Conservation (phyloP, 2,888 invertebrate genomes). For the Periphyllus acericola region DNA sequence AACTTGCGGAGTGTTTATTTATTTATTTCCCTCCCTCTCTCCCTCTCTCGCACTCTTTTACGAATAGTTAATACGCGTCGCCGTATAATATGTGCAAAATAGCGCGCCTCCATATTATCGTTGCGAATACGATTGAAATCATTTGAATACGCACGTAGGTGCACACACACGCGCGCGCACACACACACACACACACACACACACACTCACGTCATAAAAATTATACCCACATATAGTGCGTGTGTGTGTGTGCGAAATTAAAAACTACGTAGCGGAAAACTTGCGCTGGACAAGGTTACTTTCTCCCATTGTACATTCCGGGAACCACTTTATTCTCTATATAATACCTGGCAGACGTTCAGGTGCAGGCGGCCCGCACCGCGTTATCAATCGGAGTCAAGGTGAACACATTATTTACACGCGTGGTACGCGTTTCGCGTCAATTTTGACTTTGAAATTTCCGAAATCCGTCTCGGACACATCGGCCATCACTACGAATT, state of each 20-base stretch:
- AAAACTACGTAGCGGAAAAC: slow-evolving; percentile 44
- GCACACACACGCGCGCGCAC: no score
- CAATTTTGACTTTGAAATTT: slow-evolving; percentile 36
- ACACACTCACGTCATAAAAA: no score
- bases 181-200: no score
- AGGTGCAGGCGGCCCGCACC: neutral
- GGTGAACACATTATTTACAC: neutral
- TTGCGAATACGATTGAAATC: no score
- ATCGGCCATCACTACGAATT: neutral
- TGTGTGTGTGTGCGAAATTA: slow-evolving; percentile 9
- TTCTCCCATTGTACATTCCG: slow-evolving; percentile 53
- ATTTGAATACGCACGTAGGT: no score
- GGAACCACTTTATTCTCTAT: slow-evolving; percentile 1
- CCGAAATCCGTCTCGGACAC: neutral
- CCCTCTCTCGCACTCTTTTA: no score
- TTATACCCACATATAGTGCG: neutral
- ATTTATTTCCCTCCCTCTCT: neutral
- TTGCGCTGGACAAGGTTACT: slow-evolving; percentile 57
- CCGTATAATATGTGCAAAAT: no score
- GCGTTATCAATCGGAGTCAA: slow-evolving; percentile 29
- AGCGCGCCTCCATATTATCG: no score
- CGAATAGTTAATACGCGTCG: no score
- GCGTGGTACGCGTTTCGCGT: neutral
- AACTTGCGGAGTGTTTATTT: no score
- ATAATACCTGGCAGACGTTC: slow-evolving; percentile 32